Conservation (phyloP, 2,113 vertebrate species). For the Charadrius vociferus region DNA sequence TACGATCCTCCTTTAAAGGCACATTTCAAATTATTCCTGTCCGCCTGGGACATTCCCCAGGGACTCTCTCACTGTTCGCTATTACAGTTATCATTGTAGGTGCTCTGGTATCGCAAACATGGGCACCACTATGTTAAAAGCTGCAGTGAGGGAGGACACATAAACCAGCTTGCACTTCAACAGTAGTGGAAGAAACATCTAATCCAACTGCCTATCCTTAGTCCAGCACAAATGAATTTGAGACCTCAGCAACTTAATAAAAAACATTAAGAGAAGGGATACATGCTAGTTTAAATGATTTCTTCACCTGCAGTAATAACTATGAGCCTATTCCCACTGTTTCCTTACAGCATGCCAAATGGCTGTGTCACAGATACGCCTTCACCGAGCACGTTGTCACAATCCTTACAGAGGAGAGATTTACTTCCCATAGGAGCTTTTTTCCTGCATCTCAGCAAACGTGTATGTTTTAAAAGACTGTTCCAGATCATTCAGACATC, state of each 20-base stretch:
- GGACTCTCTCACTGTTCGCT: neutral
- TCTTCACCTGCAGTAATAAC: neutral
- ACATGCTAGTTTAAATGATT: neutral
- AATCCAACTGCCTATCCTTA: neutral
- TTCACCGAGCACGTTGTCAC: neutral
- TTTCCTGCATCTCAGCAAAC: neutral
- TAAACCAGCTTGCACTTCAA: neutral
- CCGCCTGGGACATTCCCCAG: neutral
- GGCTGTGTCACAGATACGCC: neutral
- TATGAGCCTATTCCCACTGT: neutral
- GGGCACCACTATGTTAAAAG: neutral
- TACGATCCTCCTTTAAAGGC: neutral
- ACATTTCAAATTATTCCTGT: neutral
- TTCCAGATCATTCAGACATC: neutral
- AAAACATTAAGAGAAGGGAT: neutral
- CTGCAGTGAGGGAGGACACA: neutral
- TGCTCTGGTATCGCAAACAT: fast-evolving
- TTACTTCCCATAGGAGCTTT: neutral
- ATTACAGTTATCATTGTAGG: neutral
- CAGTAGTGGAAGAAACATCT: neutral
- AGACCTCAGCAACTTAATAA: neutral
- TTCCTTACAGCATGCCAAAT: neutral
- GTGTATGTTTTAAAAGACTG: neutral
- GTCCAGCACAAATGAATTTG: neutral
- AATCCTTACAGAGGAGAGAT: neutral